These are phyloP conservation scores for Tuta absoluta DNA, from an alignment of 2,888 invertebrate genomes.

Conservation along the genomic window DNA sequence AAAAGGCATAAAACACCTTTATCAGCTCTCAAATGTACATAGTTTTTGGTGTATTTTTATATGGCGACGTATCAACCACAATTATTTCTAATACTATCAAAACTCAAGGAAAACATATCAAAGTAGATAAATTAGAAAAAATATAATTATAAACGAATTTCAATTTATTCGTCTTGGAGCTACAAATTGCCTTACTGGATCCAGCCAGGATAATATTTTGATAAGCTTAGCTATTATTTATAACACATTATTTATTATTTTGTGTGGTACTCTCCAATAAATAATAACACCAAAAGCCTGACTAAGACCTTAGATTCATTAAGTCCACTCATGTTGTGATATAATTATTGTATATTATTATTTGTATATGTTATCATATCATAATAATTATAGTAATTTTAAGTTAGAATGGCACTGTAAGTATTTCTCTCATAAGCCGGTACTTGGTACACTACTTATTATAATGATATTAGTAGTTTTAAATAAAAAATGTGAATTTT, in stretches of 20 bases:
- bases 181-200: no score
- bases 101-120: no score
- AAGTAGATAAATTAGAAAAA: no score
- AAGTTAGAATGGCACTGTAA: constrained; percentile 16
- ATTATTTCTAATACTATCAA: not conserved
- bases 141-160: no score
- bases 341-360: constrained; percentile 22
- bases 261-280: not conserved
- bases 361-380: constrained; percentile 14
- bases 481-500: constrained; percentile 12
- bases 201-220: not conserved
- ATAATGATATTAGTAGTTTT: not conserved
- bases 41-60: no score
- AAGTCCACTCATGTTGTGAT: constrained; percentile 28
- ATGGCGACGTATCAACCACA: not conserved
- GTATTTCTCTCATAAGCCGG: constrained; percentile 24
- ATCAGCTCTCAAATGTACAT: no score
- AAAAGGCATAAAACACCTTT: no score
- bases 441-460: constrained; percentile 26
- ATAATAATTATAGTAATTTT: constrained; percentile 2
- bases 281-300: not conserved
- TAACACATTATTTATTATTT: not conserved
- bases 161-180: no score
- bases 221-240: no score
- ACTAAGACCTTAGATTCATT: constrained; percentile 4